These are phyloP conservation scores for Timandra comae DNA, from an alignment of 2,888 invertebrate species.

Conservation along the genomic window DNA sequence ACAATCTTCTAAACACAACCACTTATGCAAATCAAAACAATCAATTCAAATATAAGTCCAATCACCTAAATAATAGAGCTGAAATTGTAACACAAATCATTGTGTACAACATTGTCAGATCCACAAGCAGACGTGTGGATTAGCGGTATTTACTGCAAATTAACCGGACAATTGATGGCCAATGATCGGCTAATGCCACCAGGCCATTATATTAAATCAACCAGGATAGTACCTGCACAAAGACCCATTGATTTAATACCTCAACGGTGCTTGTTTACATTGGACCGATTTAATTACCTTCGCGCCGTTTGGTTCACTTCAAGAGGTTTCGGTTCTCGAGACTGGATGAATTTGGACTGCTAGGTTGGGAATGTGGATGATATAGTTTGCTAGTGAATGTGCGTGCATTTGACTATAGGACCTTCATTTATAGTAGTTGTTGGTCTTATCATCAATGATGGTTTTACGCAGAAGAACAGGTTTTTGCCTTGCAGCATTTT, in stretches of 20 bases:
- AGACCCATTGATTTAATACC: conserved; percentile 64
- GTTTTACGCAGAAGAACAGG: too few relatives aligned
- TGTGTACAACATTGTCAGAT: conserved; percentile 33
- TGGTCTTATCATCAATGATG: too few relatives aligned
- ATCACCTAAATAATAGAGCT: neutral
- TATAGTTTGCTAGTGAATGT: too few relatives aligned
- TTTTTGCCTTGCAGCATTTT: too few relatives aligned
- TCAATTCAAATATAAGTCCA: neutral
- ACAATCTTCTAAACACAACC: neutral
- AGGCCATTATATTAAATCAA: conserved; percentile 73
- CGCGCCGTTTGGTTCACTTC: neutral
- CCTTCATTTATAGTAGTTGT: too few relatives aligned
- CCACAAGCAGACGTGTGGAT: conserved; percentile 41
- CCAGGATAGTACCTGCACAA: conserved; percentile 61
- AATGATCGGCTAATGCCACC: conserved; percentile 68
- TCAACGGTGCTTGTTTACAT: conserved; percentile 38
- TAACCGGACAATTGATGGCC: conserved; percentile 66
- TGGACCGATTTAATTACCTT: neutral
- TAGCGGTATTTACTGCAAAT: conserved; percentile 67
- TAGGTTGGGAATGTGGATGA: too few relatives aligned
- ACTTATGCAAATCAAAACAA: neutral
- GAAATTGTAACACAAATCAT: conserved; percentile 14
- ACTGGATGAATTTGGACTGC: too few relatives aligned
- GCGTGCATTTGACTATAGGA: neutral
- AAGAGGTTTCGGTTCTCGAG: neutral